These are phyloP conservation scores for Seriola aureovittata DNA, from an alignment of 2,113 vertebrate genomes.

Conservation along the genomic window DNA sequence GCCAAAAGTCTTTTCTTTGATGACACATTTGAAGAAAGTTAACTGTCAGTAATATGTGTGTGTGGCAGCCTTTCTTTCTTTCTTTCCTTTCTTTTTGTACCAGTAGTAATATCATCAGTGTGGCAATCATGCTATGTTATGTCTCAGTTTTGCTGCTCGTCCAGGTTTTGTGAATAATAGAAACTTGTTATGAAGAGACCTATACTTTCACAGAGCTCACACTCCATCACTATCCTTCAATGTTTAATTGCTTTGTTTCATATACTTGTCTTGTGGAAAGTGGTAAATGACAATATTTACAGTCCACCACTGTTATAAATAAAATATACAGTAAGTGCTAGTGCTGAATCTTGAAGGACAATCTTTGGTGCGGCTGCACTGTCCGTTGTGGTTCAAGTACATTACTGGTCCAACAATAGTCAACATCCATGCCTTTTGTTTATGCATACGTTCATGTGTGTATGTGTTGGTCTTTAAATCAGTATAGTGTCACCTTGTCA, in stretches of 20 bases:
- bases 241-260: background rate
- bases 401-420: conserved; percentile 24
- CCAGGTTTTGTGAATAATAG: background rate
- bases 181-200: no score
- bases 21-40: conserved; percentile 1
- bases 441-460: conserved; percentile 22
- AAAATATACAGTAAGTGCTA: background rate
- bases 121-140: background rate
- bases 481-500: conserved; percentile 55
- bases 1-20: background rate
- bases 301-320: background rate
- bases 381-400: background rate
- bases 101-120: background rate
- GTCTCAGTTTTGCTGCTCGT: background rate
- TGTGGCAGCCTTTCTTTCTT: background rate
- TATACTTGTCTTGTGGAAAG: background rate
- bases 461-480: conserved; percentile 34
- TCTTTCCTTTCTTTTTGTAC: background rate
- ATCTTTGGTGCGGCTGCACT: conserved; percentile 9
- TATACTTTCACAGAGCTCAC: background rate
- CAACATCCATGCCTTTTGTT: conserved; percentile 28
- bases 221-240: background rate
- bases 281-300: conserved; percentile 7
- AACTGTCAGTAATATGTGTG: background rate
- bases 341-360: background rate